Evolutionary conservation across 2,113 vertebrate species (phyloP).

Genomic region (Macquaria ambigua): DNA sequence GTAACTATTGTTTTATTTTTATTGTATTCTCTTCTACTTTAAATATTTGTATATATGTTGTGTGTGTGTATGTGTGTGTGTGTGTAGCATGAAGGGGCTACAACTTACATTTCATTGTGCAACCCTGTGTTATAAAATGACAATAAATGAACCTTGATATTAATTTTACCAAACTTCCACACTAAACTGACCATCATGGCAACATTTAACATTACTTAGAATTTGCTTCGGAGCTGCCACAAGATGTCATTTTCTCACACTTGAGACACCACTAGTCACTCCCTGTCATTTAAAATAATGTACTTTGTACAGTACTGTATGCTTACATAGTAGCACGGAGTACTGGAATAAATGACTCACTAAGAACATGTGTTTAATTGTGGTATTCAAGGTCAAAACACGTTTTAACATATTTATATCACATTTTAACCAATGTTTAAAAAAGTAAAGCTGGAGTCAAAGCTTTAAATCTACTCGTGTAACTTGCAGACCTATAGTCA

Average conservation of each 20-base stretch:
- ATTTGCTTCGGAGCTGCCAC: not conserved
- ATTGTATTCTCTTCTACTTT: too few species aligned
- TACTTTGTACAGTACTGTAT: too few species aligned
- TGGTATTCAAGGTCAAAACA: not conserved
- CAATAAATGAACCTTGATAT: too few species aligned
- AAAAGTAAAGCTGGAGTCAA: not conserved
- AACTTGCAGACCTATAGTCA: too few species aligned
- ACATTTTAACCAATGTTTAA: not conserved
- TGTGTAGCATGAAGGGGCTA: too few species aligned
- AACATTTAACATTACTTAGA: not conserved
- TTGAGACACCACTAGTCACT: not conserved
- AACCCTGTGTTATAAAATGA: too few species aligned
- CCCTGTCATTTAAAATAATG: not conserved
- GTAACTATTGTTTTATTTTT: too few species aligned
- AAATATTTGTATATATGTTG: too few species aligned
- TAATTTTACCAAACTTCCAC: not conserved
- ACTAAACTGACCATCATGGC: not conserved
- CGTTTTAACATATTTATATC: not conserved
- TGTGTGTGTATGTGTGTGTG: too few species aligned
- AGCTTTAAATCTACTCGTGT: too few species aligned
- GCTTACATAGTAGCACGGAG: not conserved
- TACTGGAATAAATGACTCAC: not conserved
- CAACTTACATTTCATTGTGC: too few species aligned
- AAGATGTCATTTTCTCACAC: not conserved
- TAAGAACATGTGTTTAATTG: not conserved